Base-by-base conservation (phyloP, 2,888 invertebrate species). In the Nomada ferruginata region DNA sequence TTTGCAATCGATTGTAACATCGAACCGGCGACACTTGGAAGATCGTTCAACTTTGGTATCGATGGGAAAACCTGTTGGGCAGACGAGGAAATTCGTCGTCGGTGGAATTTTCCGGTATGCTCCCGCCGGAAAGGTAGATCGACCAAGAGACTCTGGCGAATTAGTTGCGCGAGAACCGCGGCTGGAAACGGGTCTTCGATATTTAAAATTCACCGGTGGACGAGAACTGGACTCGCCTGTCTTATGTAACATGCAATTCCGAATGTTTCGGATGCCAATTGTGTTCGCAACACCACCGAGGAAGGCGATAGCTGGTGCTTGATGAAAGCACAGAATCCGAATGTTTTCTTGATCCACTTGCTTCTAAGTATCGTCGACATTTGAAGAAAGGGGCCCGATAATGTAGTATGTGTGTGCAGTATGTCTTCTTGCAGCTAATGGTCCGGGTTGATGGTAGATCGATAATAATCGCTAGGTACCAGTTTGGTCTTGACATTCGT, bases 401-500 rank as follows among this genome's bases (percentile, higher is more conserved):
- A 36, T 26, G 26, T 26, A 2, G 26, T 2, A 26, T 26, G 26
- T 26, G 26, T 26, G 59, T 36, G 29, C 53, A 59, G 20, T 59
- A 36, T 50, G 44, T 18, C 44, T 57, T 57, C 20, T 36, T 36
- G 36, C 36, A 7, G 36, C 1, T 36, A 36, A 61, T 70, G 70
- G 50, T 47, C 59, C 50, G 44, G 50, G 1, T 7, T 5, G 52
- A 7, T 13, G 13, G 2, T 26, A n/a, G 13, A 44, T 65, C 52
- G 65, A 55, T 74, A 63, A 74, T 61, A 74, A 76, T 50, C 59
- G 47, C 11, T 23, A 18, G 29, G 66, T 42, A 59, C 72, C 72
- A 77, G 53, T 76, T 77, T 69, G 77, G 80, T 78, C 76, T 81
- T 80, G 77, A 81, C 73, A 78, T 73, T 78, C 73, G 72, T 73